These are phyloP conservation scores for Drosophila sechellia DNA, from an alignment of 1,140 invertebrate species.

Conservation along the genomic window DNA sequence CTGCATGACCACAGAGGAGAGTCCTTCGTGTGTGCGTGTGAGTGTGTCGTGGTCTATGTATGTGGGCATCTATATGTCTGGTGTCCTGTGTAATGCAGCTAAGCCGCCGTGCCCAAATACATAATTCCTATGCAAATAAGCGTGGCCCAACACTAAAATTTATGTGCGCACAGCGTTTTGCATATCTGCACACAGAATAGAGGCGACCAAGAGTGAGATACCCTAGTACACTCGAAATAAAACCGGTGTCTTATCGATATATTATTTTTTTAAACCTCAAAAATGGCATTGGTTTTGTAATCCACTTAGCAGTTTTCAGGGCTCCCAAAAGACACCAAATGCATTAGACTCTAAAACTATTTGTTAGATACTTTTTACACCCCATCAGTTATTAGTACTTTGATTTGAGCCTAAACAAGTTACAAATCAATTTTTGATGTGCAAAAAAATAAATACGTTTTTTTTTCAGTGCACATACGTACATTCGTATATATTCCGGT, in stretches of 20 bases:
- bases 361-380: no score
- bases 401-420: background rate
- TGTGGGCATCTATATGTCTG: conserved; percentile 38
- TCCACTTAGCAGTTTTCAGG: no score
- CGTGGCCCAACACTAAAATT: conserved; percentile 71
- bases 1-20: conserved; percentile 70
- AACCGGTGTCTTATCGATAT: no score
- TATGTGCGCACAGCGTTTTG: conserved; percentile 76
- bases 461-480: conserved; percentile 4
- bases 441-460: background rate
- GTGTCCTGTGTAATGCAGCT: conserved; percentile 74
- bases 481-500: conserved; percentile 23
- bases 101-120: conserved; percentile 78
- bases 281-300: no score
- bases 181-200: conserved; percentile 64
- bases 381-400: no score
- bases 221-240: conserved; percentile 16
- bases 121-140: conserved; percentile 83
- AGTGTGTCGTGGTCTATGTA: conserved; percentile 1
- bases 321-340: no score
- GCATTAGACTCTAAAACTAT: no score
- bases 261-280: no score
- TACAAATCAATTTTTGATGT: background rate
- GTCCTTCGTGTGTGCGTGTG: conserved; percentile 12
- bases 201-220: conserved; percentile 30